Percentiles rank a stretch among this genome's conserved stretches.
Conservation (phyloP, 2,888 invertebrate genomes). For the Muscina levida region DNA sequence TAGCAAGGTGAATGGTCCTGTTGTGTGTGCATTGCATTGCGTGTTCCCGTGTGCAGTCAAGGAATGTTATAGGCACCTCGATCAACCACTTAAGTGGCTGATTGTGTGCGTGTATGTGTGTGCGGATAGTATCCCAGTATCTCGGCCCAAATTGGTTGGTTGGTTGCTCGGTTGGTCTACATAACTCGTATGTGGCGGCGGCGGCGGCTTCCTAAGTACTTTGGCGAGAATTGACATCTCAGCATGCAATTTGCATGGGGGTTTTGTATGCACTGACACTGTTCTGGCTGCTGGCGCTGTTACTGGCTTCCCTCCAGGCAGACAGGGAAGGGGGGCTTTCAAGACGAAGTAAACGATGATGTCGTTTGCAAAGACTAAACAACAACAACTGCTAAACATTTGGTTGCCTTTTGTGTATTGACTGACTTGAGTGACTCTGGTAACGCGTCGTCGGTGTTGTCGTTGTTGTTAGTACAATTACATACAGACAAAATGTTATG, state of each 20-base stretch:
- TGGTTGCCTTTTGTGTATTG: too few species aligned
- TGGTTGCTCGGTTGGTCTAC: not conserved
- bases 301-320: too few species aligned
- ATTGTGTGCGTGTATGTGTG: too few species aligned
- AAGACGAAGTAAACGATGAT: slow-evolving; percentile 3
- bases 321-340: not conserved
- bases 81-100: too few species aligned
- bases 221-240: slow-evolving; percentile 44
- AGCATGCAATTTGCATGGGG: slow-evolving; percentile 49
- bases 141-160: too few species aligned
- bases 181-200: slow-evolving; percentile 22
- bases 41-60: not conserved
- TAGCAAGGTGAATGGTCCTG: too few species aligned
- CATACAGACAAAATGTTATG: slow-evolving; percentile 4
- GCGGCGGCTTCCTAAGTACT: slow-evolving; percentile 48
- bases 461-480: not conserved
- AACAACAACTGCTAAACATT: too few species aligned
- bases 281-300: too few species aligned
- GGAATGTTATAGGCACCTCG: not conserved
- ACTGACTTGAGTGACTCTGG: too few species aligned
- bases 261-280: slow-evolving; percentile 3
- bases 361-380: too few species aligned
- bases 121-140: too few species aligned
- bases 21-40: not conserved
- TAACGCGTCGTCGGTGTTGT: too few species aligned